Conservation (phyloP, 2,113 vertebrate genomes). For the Otocyon megalotis region DNA sequence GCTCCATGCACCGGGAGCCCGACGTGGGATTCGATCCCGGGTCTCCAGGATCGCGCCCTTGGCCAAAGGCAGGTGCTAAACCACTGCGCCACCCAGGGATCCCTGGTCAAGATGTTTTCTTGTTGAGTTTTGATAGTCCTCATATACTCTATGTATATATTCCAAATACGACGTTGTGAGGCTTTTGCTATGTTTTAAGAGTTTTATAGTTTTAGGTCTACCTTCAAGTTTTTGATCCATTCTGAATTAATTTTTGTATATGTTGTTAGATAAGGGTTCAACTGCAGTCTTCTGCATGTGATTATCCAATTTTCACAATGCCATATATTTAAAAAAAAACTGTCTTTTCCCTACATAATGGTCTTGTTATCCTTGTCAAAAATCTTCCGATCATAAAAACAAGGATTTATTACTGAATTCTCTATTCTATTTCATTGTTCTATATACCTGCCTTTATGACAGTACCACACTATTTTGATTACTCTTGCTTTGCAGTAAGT, state of each 20-base stretch:
- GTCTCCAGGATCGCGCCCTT: no score
- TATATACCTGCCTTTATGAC: background rate
- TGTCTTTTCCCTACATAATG: background rate
- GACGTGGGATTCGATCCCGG: no score
- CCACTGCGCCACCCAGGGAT: no score
- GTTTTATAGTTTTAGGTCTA: background rate
- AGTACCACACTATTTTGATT: background rate
- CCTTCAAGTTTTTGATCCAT: background rate
- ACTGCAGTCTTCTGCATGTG: background rate
- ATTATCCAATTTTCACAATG: background rate
- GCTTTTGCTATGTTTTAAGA: background rate
- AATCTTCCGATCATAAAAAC: background rate
- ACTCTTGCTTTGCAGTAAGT: background rate
- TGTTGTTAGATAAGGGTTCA: background rate
- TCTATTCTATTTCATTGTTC: background rate
- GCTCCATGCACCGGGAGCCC: no score
- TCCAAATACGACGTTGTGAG: background rate
- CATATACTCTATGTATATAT: background rate
- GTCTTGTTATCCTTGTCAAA: background rate
- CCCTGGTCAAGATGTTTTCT: background rate
- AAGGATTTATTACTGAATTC: background rate
- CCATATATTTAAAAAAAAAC: background rate
- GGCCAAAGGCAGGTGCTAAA: no score
- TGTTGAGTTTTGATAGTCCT: background rate
- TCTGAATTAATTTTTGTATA: background rate